Base-by-base conservation (phyloP, 2,797 vertebrate species). In the Poecilia wingei region DNA sequence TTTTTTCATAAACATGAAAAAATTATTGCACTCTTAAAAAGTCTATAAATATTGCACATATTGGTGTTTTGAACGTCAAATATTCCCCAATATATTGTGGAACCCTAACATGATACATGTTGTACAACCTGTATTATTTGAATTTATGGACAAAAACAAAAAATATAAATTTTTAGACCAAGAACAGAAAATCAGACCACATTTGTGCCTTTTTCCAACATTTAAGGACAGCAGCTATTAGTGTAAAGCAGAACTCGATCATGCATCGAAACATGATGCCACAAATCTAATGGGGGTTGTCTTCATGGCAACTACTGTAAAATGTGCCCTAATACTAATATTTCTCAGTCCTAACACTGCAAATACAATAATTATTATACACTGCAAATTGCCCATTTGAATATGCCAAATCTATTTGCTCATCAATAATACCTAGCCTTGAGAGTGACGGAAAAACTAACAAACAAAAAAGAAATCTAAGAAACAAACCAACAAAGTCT, bases 51-150 rank as follows among this genome's bases (percentile, higher is more conserved):
- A 57, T 57, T 57, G 55, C n/a, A 28, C 55, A 57, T n/a, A 55
- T n/a, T n/a, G 53, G 25, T 55, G 25, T 55, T 55, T 55, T n/a
- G 3, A n/a, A n/a, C n/a, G 5, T 3, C n/a, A 28, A n/a, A 10
- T 57, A n/a, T 57, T 57, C 25, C n/a, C 25, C 9, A 57, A 25
- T 57, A 57, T 28, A 4, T 57, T 57, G 53, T n/a, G 9, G 3
- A 28, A 25, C 9, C 25, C 9, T 57, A 57, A 57, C 25, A 10
- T 57, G 57, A 59, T 31, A 12, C 28, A 59, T 87, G 88, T 86
- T 86, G 88, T 89, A 87, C 90, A 81, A 89, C 86, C 86, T 93
- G 92, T 92, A 93, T 86, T 87, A 79, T 80, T 84, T 83, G 87
- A 91, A 94, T 92, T 91, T 91, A 86, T 84, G 80, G 91, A 88